Evolutionary conservation across 2,888 invertebrate genomes (phyloP), one percentile per base, ranked within the genome.

Genomic region (Acrocyrtus sp.): DNA sequence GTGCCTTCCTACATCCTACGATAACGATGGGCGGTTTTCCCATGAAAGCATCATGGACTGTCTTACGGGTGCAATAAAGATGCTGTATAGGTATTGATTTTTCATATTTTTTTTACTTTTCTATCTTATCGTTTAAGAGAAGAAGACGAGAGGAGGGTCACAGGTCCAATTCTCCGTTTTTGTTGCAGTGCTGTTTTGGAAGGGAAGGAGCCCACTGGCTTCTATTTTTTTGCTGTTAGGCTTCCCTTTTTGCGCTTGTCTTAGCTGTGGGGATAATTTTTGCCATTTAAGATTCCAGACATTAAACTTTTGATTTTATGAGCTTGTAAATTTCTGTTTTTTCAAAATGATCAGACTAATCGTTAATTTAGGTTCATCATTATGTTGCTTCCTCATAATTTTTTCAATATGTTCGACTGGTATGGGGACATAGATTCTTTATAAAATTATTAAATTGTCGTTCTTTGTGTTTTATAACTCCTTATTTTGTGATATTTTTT

Each of bases 291-390:
- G 15, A n/a, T 4, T 2, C 17, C 43, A n/a, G 43, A 15, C 12
- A 15, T 43, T 17, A 43, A 43, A 17, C 12, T 5, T 43, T 43
- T 43, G 6, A 17, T 15, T n/a, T 15, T 5, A 15, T 43, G n/a
- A 50, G 26, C 12, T n/a, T 26, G 53, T 27, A 12, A 53, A 15
- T 60, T 48, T 47, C 1, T 22, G 17, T 22, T 34, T 48, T 72
- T 72, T 72, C 58, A 72, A 65, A 65, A 72, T 72, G 72, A 72
- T 48, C 45, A 58, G 72, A 72, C 72, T 58, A 21, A 65, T 63
- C 47, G 58, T 65, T 47, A 63, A 65, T 50, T 58, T 58, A 41
- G 65, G 58, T n/a, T n/a, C n/a, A 65, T 50, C 43, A 8, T 39
- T 63, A 17, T 63, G 24, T 29, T 43, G 17, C 51, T 43, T 50